Evolutionary conservation across 2,797 vertebrate species (phyloP).

Genomic region (Parotocinclus haroldoi): DNA sequence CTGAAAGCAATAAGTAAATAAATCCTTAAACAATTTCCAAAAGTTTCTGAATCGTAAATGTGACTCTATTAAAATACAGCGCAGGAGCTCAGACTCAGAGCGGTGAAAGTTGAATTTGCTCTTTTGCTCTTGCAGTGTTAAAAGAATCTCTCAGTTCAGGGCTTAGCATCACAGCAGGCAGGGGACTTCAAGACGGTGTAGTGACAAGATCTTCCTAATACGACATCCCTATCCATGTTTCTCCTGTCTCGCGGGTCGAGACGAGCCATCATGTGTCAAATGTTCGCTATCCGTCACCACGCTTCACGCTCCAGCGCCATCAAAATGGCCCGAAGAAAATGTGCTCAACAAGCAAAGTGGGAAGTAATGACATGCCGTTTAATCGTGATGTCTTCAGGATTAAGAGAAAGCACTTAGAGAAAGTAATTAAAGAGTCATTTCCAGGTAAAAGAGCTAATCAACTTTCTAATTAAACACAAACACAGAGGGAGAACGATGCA

Average conservation of each 20-base stretch:
- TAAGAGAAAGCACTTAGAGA: slow-evolving; percentile 21
- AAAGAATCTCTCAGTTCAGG: background rate
- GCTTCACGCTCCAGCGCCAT: slow-evolving; percentile 5
- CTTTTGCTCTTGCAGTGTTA: no score
- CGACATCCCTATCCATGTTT: slow-evolving; percentile 19
- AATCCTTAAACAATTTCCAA: no score
- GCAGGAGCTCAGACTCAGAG: no score
- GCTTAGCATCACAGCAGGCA: slow-evolving; percentile 1
- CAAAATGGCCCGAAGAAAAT: slow-evolving; percentile 3
- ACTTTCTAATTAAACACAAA: slow-evolving; percentile 26
- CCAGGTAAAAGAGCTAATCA: slow-evolving; percentile 29
- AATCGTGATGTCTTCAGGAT: slow-evolving; percentile 10
- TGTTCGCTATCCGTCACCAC: slow-evolving; percentile 5
- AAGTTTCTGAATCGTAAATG: no score
- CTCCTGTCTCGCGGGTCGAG: slow-evolving; percentile 4
- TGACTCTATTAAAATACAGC: no score
- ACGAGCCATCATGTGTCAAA: slow-evolving; percentile 17
- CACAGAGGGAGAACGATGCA: background rate
- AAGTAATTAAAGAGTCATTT: slow-evolving; percentile 26
- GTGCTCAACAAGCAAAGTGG: slow-evolving; percentile 1
- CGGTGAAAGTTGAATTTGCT: no score
- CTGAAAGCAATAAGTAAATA: no score
- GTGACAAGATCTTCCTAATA: slow-evolving; percentile 14
- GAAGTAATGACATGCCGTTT: slow-evolving; percentile 10
- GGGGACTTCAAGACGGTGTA: background rate